Base-by-base conservation (phyloP, 2,797 vertebrate species). In the Eulemur albifrons region DNA sequence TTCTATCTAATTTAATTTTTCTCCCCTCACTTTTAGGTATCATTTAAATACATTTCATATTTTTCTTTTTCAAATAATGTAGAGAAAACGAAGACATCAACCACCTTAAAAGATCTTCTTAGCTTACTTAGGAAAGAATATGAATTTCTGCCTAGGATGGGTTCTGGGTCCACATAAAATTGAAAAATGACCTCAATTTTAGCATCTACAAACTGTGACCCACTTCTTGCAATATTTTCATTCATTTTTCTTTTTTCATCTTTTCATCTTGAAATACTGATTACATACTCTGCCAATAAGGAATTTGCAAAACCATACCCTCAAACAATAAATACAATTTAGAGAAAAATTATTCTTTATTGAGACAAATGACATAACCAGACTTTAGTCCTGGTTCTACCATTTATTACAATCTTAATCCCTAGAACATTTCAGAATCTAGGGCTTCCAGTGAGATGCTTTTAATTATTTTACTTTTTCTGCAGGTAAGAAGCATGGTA, bases 21-120 rank as follows among this genome's bases (percentile, higher is more conserved):
- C 20, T 57, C 21, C n/a, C 40, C 27, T 77, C 48, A 27, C 4
- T 90, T 76, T 65, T 69, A 27, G 52, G 6, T 88, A 76, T 70
- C 50, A 86, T 61, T 93, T 43, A 91, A 76, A 94, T 89, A 69
- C 25, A 83, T 72, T 77, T 77, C 3, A 52, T 63, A 43, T 59
- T 94, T 72, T 87, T 57, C 79, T 21, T 95, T 82, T 89, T 79
- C 79, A 84, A 80, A 92, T 88, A 94, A 89, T 73, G 17, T 25
- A 79, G 20, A 65, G 72, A 88, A 93, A 85, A 59, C 7, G 48
- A 89, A 76, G 0, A 72, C 17, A 8, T 38, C n/a, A 87, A 70
- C 2, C 27, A 90, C 65, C 25, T 69, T 89, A 73, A 77, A 89
- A 92, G 35, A 80, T 5, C 65, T 6, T 87, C 57, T 83, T 77